Percentiles rank a stretch among this genome's conserved stretches.
These are phyloP conservation scores for Bergia sp. DNA, from an alignment of 92 coral and sea anemone genomes.

Conservation along the genomic window DNA sequence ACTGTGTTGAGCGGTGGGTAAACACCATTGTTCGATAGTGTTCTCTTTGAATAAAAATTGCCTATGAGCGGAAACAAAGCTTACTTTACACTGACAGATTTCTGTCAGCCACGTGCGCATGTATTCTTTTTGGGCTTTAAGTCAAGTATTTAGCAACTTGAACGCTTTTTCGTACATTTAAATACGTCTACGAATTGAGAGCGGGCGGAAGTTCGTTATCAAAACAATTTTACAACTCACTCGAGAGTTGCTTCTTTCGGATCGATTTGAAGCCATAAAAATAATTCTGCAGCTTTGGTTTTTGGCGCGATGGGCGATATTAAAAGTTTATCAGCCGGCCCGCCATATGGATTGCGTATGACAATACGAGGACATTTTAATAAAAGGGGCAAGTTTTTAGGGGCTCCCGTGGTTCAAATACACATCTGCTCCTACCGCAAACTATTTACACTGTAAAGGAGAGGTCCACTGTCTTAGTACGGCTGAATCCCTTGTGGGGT, in stretches of 20 bases:
- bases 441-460: slow-evolving; percentile 26
- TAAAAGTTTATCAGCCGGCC: slow-evolving; percentile 31
- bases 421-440: slow-evolving; percentile 51
- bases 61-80: slow-evolving; percentile 64
- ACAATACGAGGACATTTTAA: slow-evolving; percentile 43
- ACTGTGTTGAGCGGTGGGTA: slow-evolving; percentile 23
- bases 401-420: slow-evolving; percentile 48
- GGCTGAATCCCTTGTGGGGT: background rate
- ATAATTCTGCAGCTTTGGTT: background rate
- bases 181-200: slow-evolving; percentile 17
- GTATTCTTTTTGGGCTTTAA: slow-evolving; percentile 24
- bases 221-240: background rate
- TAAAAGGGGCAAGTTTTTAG: slow-evolving; percentile 43
- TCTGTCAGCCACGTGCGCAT: slow-evolving; percentile 34
- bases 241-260: background rate
- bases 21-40: slow-evolving; percentile 71
- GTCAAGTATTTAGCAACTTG: slow-evolving; percentile 33
- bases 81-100: slow-evolving; percentile 51
- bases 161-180: slow-evolving; percentile 28
- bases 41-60: slow-evolving; percentile 69
- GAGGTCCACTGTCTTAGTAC: background rate
- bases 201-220: slow-evolving; percentile 36
- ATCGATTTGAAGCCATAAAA: background rate
- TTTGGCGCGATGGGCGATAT: slow-evolving; percentile 24
- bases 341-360: slow-evolving; percentile 46